These are phyloP conservation scores for Loris lydekkerianus DNA, from an alignment of 2,797 vertebrate genomes.

Conservation along the genomic window DNA sequence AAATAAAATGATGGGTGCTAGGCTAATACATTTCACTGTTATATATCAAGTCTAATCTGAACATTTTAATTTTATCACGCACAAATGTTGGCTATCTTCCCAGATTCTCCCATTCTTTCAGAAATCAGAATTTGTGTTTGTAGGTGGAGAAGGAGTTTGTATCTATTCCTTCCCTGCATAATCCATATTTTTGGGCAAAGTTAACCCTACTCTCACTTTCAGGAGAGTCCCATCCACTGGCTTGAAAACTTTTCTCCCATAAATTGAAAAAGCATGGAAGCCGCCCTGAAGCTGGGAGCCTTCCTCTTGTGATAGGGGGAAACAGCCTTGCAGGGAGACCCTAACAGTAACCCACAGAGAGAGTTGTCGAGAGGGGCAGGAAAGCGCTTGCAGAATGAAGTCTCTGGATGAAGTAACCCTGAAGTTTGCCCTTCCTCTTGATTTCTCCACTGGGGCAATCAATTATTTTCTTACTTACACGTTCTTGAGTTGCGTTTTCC, in stretches of 20 bases:
- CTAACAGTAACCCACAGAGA: neutral
- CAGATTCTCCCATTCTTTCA: neutral
- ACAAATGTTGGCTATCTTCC: neutral
- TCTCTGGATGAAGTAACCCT: neutral
- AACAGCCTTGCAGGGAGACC: neutral
- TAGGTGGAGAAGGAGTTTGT: neutral
- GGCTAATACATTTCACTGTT: neutral
- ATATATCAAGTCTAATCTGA: neutral
- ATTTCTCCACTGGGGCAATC: neutral
- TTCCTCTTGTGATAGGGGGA: neutral
- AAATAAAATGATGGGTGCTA: neutral
- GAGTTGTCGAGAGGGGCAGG: neutral
- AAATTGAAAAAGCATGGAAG: neutral
- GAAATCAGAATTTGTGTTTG: constrained; percentile 17
- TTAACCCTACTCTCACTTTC: neutral
- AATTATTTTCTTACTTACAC: neutral
- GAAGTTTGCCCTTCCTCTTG: neutral
- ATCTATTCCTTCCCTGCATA: neutral
- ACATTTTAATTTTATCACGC: constrained; percentile 10
- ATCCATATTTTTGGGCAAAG: neutral
- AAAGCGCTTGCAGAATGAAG: neutral
- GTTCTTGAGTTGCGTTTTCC: neutral
- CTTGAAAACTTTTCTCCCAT: neutral
- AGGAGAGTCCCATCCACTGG: neutral
- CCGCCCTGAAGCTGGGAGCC: neutral